Evolutionary conservation across 2,113 vertebrate genomes (phyloP).

Genomic region (Camelus bactrianus): DNA sequence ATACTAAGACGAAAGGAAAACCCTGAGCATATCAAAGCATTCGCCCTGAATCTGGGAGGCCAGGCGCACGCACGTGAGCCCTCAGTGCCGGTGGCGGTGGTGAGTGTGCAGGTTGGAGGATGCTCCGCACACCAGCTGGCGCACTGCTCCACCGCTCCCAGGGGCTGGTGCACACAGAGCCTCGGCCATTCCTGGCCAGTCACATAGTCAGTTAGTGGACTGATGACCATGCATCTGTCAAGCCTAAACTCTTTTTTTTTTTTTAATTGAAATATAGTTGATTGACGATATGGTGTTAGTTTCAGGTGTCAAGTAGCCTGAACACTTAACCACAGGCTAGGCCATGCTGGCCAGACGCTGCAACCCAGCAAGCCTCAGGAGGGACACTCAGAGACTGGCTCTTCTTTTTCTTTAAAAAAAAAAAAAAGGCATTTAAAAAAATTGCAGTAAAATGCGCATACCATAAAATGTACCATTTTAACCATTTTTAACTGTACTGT

Average conservation of each 20-base stretch:
- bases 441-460: neutral
- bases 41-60: neutral
- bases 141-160: neutral
- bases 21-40: neutral
- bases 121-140: neutral
- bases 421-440: neutral
- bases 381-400: neutral
- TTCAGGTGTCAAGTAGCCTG: neutral
- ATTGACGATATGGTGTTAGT: no score
- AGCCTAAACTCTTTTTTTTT: no score
- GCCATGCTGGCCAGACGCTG: neutral
- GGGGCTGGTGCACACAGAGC: neutral
- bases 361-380: neutral
- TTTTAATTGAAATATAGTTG: no score
- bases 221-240: neutral
- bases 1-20: neutral
- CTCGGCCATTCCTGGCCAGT: neutral
- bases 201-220: neutral
- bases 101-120: no score
- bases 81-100: neutral
- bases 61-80: accelerated
- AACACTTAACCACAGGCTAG: neutral
- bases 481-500: neutral
- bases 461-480: neutral
- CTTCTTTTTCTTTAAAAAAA: no score